Evolutionary conservation across 2,888 invertebrate genomes (phyloP), one percentile per base, ranked within the genome.

Genomic region (Neoscelio sp.): DNA sequence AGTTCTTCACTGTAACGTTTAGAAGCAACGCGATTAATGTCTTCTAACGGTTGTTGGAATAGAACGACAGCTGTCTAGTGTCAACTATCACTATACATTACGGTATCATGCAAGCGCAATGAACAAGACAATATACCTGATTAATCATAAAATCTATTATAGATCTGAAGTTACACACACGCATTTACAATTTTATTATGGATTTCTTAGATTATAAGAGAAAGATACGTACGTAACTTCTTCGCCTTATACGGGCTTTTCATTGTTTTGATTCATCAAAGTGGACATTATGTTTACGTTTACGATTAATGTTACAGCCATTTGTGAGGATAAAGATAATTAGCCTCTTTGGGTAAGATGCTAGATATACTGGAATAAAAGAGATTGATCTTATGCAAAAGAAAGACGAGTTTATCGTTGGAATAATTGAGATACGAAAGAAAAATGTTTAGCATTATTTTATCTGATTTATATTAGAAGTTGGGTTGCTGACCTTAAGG

Each of bases 141-240:
- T 58, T 67, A 75, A 67, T 67, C 67, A 60, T 58, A 58, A 75
- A 75, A 58, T 67, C 58, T 67, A n/a, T 75, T 35, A 75, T 38
- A 64, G 40, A 62, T 71, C 60, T 71, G 50, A 18, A 7, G 13
- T 54, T 33, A 52, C 52, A 28, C 56, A 62, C 15, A 38, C 23
- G 56, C 50, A 42, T 40, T 42, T 48, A 52, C 50, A 58, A 10
- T 28, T 42, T 74, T 20, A 30, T 50, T 50, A 20, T 60, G 65
- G n/a, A n/a, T n/a, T n/a, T 26, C 40, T 20, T 60, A 60, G 67
- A 75, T 75, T 60, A 60, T 60, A 67, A 50, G 23, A 20, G n/a
- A 23, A 28, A 46, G 74, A 67, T 67, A 67, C 20, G 56, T 67
- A 67, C 20, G 56, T 50, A 65, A 50, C 38, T 46, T 50, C 46